phyloP scores from a whole-genome alignment of 2,888 invertebrate species.

The Bimastos eiseni region DNA sequence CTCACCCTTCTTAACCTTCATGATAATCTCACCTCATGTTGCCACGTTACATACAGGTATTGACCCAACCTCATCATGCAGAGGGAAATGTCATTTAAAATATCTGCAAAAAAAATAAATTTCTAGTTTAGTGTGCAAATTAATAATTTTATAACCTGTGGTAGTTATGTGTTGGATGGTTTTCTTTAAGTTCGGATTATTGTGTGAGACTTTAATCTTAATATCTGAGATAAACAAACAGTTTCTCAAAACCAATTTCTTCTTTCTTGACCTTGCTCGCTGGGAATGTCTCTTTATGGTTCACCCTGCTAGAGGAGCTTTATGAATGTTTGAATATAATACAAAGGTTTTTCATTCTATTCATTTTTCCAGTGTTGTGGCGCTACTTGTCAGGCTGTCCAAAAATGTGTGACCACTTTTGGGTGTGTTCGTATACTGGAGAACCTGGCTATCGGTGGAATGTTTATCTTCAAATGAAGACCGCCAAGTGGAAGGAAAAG shows the following conservation, averaged over 20 bases:
- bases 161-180: not conserved
- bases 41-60: not conserved
- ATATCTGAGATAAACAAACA: not conserved
- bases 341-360: not conserved
- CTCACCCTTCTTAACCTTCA: not conserved
- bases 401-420: not conserved
- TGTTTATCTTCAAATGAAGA: conserved; percentile 23
- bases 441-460: conserved; percentile 27
- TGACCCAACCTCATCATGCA: not conserved
- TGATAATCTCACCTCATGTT: not conserved
- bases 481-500: not conserved
- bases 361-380: conserved; percentile 22
- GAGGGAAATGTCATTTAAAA: not conserved
- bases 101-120: not conserved
- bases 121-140: not conserved
- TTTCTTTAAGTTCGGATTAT: not conserved
- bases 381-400: not conserved
- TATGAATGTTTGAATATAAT: too few relatives aligned
- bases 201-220: not conserved
- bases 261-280: too few relatives aligned
- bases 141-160: not conserved
- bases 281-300: too few relatives aligned
- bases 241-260: too few relatives aligned
- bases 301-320: too few relatives aligned
- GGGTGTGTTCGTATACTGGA: conserved; percentile 16